Conservation (phyloP, 2,113 vertebrate genomes). For the Plecturocebus donacophilus region DNA sequence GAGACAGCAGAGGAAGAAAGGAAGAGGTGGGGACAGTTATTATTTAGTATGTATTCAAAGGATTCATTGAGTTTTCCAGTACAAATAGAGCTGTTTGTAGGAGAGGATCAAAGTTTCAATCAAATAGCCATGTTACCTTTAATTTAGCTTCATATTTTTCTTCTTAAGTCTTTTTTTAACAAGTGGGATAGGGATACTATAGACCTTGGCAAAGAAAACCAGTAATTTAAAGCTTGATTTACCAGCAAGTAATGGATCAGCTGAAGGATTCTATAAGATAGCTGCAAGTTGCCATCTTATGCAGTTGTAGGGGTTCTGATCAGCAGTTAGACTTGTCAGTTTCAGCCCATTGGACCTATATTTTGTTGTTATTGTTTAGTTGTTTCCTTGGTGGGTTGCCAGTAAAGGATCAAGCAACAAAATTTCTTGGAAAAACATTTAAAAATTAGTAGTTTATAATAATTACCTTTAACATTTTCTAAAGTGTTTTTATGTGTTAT, state of each 20-base stretch:
- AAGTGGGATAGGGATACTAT: background rate
- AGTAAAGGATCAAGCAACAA: background rate
- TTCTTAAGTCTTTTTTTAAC: background rate
- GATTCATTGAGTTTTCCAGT: background rate
- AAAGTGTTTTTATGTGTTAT: background rate
- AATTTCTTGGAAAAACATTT: background rate
- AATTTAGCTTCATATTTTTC: conserved; percentile 37
- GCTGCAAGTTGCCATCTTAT: background rate
- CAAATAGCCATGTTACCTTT: background rate
- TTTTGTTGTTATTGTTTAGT: background rate
- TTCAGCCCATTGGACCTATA: background rate
- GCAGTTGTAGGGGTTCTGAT: background rate
- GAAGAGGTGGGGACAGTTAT: background rate
- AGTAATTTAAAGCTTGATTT: conserved; percentile 36
- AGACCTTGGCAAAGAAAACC: conserved; percentile 14
- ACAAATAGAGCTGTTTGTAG: background rate
- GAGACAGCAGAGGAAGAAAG: background rate
- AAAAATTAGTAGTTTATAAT: conserved; percentile 30
- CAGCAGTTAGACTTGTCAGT: background rate
- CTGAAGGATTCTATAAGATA: conserved; percentile 4
- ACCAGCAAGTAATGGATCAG: background rate
- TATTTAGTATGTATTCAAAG: background rate
- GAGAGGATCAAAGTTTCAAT: background rate
- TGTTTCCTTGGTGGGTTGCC: background rate
- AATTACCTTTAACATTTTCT: conserved; percentile 16